These are phyloP conservation scores for Tricholaema leucomelas DNA, from an alignment of 2,113 vertebrate species.

Conservation along the genomic window DNA sequence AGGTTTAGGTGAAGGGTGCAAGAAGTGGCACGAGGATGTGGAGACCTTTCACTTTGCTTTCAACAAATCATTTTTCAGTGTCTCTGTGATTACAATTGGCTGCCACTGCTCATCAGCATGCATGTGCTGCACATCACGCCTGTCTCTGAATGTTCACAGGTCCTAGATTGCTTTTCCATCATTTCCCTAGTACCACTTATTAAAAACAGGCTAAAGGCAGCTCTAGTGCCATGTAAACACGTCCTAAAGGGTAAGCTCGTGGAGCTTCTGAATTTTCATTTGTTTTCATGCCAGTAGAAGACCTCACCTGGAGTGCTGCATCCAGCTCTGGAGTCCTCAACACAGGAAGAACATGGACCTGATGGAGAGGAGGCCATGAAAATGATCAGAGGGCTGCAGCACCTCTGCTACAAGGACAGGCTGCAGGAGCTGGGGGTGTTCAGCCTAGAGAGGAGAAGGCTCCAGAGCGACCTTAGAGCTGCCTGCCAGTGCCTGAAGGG, in stretches of 20 bases:
- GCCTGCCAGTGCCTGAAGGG: too few species aligned
- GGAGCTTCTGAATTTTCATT: background rate
- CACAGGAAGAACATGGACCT: too few species aligned
- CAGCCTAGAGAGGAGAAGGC: too few species aligned
- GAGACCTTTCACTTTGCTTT: background rate
- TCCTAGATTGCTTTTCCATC: background rate
- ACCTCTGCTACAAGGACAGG: too few species aligned
- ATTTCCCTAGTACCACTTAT: background rate
- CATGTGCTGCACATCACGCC: background rate
- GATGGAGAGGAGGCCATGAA: too few species aligned
- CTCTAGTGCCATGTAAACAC: background rate
- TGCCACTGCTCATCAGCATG: background rate
- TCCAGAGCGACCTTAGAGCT: too few species aligned
- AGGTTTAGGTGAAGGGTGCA: background rate
- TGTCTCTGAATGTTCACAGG: background rate
- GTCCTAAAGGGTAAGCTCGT: background rate
- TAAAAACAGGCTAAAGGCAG: background rate
- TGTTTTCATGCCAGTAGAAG: background rate
- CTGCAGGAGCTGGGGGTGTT: too few species aligned
- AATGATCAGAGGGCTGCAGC: too few species aligned
- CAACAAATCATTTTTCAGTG: background rate
- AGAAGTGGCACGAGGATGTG: background rate
- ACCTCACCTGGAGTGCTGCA: too few species aligned
- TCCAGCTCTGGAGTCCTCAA: too few species aligned
- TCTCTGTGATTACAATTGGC: background rate